Percentiles rank a stretch among this genome's conserved stretches.
Conservation (phyloP, 2,113 vertebrate genomes). For the Mobula hypostoma region DNA sequence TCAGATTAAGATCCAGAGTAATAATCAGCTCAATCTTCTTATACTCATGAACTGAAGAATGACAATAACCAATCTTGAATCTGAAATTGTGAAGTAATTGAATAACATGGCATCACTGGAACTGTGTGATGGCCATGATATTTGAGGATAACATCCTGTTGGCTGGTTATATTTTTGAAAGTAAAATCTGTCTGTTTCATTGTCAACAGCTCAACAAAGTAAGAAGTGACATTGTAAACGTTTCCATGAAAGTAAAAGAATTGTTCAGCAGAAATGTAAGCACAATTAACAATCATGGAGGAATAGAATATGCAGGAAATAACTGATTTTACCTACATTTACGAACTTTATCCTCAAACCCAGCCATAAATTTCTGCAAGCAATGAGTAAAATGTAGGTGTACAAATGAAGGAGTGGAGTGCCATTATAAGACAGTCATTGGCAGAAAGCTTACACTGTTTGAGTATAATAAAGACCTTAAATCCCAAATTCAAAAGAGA, state of each 20-base stretch:
- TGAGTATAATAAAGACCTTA: background rate
- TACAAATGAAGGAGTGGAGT: background rate
- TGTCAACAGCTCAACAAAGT: background rate
- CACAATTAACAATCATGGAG: background rate
- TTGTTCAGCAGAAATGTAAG: background rate
- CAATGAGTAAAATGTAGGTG: background rate
- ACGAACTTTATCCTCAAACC: background rate
- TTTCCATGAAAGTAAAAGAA: constrained; percentile 13
- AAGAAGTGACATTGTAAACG: background rate
- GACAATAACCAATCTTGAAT: too few relatives aligned
- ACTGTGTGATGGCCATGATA: background rate
- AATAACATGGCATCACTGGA: background rate
- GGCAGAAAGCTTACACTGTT: background rate
- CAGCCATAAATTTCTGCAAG: background rate
- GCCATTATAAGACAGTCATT: background rate
- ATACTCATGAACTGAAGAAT: too few relatives aligned
- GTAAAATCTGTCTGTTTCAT: background rate
- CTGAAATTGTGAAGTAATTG: background rate
- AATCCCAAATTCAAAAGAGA: constrained; percentile 16
- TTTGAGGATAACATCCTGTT: background rate
- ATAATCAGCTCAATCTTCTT: too few relatives aligned
- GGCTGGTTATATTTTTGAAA: background rate
- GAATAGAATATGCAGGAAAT: background rate
- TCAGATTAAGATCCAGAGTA: too few relatives aligned
- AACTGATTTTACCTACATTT: background rate